Percentiles rank a stretch among this genome's conserved stretches.
phyloP scores from a whole-genome alignment of 2,888 invertebrate species.

The Lamellibrachia columna region DNA sequence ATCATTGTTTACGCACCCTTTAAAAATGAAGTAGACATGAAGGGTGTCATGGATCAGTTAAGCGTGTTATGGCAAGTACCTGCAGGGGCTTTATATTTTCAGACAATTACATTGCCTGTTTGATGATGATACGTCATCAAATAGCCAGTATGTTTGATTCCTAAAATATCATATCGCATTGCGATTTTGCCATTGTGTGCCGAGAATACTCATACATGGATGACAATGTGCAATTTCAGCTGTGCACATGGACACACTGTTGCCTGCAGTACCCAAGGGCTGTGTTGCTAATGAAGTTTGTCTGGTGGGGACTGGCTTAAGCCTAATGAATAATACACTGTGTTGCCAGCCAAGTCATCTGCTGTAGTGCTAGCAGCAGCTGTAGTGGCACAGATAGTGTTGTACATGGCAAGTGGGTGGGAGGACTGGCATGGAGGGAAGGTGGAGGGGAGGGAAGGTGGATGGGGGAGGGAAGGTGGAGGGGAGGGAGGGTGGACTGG shows the following conservation, averaged over 20 bases:
- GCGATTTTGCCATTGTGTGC: neutral
- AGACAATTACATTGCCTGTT: neutral
- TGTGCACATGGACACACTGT: slow-evolving; percentile 1
- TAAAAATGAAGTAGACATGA: too few relatives aligned
- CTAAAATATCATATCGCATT: neutral
- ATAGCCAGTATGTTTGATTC: neutral
- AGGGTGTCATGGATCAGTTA: neutral
- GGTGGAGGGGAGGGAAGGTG: too few relatives aligned
- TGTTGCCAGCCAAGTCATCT: slow-evolving; percentile 16
- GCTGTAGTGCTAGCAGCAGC: slow-evolving; percentile 16
- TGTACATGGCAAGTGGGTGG: neutral
- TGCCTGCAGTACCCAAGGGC: slow-evolving; percentile 1
- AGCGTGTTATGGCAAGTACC: neutral
- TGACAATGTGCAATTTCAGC: slow-evolving; percentile 7
- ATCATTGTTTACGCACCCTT: too few relatives aligned
- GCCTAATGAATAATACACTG: slow-evolving; percentile 16
- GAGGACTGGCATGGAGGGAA: neutral
- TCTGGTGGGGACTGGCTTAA: slow-evolving; percentile 12
- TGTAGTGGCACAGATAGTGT: neutral
- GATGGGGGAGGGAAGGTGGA: too few relatives aligned
- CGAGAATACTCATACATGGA: neutral
- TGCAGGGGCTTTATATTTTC: neutral
- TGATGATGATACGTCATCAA: neutral
- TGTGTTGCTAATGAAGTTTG: slow-evolving; percentile 10
- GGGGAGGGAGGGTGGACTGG: neutral